Evolutionary conservation across 2,888 invertebrate species (phyloP), one percentile per base, ranked within the genome.

Genomic region (Nipponacmea schrenckii): DNA sequence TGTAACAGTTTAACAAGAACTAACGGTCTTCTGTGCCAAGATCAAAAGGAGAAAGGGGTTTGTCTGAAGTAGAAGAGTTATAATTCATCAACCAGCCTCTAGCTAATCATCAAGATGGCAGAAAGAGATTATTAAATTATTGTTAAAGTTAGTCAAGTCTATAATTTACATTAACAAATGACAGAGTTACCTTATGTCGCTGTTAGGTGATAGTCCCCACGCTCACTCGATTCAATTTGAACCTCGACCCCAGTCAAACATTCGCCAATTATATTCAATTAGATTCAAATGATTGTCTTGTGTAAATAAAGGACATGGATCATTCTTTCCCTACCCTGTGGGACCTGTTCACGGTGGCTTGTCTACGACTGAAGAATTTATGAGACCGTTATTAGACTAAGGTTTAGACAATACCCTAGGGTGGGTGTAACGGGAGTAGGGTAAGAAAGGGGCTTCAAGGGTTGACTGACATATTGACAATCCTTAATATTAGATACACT

Each of bases 201-300:
- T 48, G 76, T 70, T 69, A 79, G 20, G 62, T 62, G 78, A 79
- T 80, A 79, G 73, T 77, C 80, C 80, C 80, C 14, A 27, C 24
- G 80, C 72, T 50, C 24, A 67, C 64, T 26, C 45, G 15, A 39
- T 67, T 69, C 72, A 74, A 56, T 67, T 64, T 62, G 50, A 45
- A 66, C 70, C 45, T 66, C 69, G 62, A 27, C 68, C 39, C 46
- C 20, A 67, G 64, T 56, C 70, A 68, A 72, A 64, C 26, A 56
- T 27, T 50, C 26, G 68, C 75, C 75, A 74, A 80, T 78, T 79
- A 78, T 71, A 78, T 73, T 73, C 79, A 77, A 81, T 81, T 82
- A 79, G 79, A 80, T 81, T 80, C 80, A 78, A 81, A 81, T 81
- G 77, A 79, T 77, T 71, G 67, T 75, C 70, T 73, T 78, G 78